Conservation (phyloP, 2,888 invertebrate species). For the Hirtodrosophila alboralis region DNA sequence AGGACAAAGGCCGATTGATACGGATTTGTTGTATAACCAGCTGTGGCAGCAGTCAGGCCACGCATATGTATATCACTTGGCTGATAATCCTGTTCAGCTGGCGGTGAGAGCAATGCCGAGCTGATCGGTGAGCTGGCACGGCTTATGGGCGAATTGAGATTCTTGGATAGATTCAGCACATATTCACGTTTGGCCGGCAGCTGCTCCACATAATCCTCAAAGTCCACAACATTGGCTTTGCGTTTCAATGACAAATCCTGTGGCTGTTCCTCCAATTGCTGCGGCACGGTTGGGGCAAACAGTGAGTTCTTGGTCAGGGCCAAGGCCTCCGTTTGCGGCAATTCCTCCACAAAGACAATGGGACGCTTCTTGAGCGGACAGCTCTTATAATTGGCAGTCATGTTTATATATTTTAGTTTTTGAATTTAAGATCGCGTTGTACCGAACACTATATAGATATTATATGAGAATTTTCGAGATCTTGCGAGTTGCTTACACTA, state of each 20-base stretch:
- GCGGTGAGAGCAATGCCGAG: constrained; percentile 73
- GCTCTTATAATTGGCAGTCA: constrained; percentile 89
- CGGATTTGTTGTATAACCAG: constrained; percentile 75
- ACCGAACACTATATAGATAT: constrained; percentile 33
- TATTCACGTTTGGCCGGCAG: constrained; percentile 77
- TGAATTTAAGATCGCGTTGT: constrained; percentile 27
- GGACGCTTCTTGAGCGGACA: constrained; percentile 96
- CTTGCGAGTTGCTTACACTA: constrained; percentile 71
- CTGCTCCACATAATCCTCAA: constrained; percentile 66
- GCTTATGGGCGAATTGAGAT: constrained; percentile 24
- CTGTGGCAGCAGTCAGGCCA: constrained; percentile 73
- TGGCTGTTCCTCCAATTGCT: constrained; percentile 69
- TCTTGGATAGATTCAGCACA: constrained; percentile 79
- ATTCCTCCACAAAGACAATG: constrained; percentile 88
- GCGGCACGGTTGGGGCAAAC: constrained; percentile 17
- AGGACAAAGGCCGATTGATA: constrained; percentile 77
- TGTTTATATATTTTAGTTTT: constrained; percentile 29
- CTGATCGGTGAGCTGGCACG: constrained; percentile 40
- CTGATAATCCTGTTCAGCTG: constrained; percentile 68
- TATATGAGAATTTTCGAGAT: constrained; percentile 9
- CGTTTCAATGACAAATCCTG: constrained; percentile 83
- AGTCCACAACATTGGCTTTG: constrained; percentile 60
- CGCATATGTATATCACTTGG: constrained; percentile 79
- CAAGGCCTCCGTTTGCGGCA: constrained; percentile 70
- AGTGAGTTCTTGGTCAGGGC: constrained; percentile 62